phyloP scores from a whole-genome alignment of 2,888 invertebrate species.

The Thereva nobilitata region DNA sequence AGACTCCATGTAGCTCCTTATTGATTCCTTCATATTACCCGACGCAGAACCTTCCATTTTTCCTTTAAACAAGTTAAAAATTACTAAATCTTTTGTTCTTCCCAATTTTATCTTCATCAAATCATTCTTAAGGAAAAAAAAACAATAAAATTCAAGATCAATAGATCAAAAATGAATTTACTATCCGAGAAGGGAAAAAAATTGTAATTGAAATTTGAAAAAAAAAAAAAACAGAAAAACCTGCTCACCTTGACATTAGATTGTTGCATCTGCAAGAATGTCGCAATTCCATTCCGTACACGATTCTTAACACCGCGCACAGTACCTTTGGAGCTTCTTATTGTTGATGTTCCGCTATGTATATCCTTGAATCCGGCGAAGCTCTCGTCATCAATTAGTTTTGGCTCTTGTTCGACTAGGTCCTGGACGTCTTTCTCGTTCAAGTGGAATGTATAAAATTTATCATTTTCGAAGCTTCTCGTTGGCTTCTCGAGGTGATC shows the following conservation, averaged over 20 bases:
- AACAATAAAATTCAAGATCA: too few relatives aligned
- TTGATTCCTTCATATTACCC: too few relatives aligned
- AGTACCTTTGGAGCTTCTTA: constrained; percentile 89
- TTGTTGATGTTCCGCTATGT: constrained; percentile 72
- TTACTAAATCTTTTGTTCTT: too few relatives aligned
- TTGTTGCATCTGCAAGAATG: constrained; percentile 84
- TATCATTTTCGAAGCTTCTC: constrained; percentile 66
- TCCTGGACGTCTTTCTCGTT: constrained; percentile 66
- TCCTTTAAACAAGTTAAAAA: too few relatives aligned
- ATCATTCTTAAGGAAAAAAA: too few relatives aligned
- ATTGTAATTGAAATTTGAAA: too few relatives aligned
- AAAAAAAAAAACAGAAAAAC: background rate
- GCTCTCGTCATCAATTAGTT: constrained; percentile 63
- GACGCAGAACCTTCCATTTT: too few relatives aligned
- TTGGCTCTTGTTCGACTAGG: constrained; percentile 46
- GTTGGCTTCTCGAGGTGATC: constrained; percentile 1
- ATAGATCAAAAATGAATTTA: too few relatives aligned
- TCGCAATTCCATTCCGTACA: constrained; percentile 91
- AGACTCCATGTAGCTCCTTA: too few relatives aligned
- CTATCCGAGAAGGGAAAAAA: too few relatives aligned
- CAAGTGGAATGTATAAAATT: constrained; percentile 80
- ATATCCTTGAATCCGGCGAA: constrained; percentile 82
- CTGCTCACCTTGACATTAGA: constrained; percentile 75
- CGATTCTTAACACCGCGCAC: constrained; percentile 93
- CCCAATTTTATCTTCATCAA: too few relatives aligned